A percentile compares a stretch with the other conserved stretches of the same genome.
These are phyloP conservation scores for Prionailurus bengalensis DNA, from an alignment of 2,113 vertebrate genomes.

Conservation along the genomic window DNA sequence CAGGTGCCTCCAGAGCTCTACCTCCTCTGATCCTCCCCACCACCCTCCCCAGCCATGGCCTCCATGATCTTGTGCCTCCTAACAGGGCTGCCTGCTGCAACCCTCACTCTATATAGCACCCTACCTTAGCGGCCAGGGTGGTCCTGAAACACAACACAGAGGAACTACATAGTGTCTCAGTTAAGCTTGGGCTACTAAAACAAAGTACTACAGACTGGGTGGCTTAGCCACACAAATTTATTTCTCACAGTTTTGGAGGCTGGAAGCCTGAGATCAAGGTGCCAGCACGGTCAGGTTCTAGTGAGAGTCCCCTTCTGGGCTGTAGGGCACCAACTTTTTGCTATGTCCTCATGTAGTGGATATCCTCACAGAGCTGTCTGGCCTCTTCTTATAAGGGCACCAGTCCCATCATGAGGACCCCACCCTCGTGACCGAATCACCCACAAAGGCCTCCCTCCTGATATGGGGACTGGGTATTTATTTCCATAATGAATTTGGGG, in stretches of 20 bases:
- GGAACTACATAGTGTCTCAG: not conserved
- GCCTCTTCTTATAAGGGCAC: not conserved
- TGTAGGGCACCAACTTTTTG: not conserved
- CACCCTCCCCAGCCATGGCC: not conserved
- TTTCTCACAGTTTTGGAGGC: not conserved
- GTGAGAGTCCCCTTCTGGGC: not conserved
- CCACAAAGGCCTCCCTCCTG: not conserved
- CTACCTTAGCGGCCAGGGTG: accelerated
- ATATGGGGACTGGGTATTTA: not conserved
- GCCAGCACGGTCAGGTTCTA: not conserved
- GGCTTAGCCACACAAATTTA: not conserved
- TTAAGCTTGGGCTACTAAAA: too few relatives aligned
- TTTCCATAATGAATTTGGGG: not conserved
- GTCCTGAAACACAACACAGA: not conserved
- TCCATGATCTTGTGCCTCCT: not conserved
- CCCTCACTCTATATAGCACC: not conserved
- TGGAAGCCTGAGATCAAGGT: not conserved
- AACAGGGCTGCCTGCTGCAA: not conserved
- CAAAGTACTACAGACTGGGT: not conserved
- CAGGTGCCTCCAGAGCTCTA: too few relatives aligned
- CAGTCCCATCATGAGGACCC: not conserved
- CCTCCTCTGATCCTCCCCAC: not conserved
- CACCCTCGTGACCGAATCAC: not conserved
- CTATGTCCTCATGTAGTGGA: not conserved
- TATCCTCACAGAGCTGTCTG: not conserved